phyloP scores from a whole-genome alignment of 2,113 vertebrate species.

The Crotalus helleri region DNA sequence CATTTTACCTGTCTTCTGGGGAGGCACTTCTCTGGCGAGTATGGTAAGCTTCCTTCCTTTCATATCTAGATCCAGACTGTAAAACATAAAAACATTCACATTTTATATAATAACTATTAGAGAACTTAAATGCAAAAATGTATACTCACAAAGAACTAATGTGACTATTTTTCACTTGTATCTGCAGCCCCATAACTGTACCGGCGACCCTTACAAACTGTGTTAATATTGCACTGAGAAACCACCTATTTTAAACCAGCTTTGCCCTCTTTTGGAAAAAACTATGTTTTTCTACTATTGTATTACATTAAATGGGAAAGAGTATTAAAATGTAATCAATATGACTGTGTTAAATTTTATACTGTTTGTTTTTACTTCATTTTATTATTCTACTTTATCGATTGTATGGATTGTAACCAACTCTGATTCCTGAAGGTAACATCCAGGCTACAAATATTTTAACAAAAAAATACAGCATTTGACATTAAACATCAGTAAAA shows the following conservation, averaged over 20 bases:
- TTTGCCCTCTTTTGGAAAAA: neutral
- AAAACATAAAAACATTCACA: constrained; percentile 4
- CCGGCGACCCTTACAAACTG: neutral
- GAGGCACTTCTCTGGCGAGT: constrained; percentile 66
- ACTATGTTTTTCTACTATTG: neutral
- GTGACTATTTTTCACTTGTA: neutral
- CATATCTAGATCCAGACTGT: constrained; percentile 70
- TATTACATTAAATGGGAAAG: neutral
- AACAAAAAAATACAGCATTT: neutral
- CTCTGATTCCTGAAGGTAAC: neutral
- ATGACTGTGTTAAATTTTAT: neutral
- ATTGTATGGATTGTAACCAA: neutral
- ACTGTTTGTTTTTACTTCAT: neutral
- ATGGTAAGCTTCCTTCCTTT: constrained; percentile 66
- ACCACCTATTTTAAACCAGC: neutral
- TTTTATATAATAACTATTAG: neutral
- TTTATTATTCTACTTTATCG: neutral
- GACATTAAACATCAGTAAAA: neutral
- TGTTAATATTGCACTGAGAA: neutral
- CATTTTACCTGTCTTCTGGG: constrained; percentile 75
- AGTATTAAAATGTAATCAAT: neutral
- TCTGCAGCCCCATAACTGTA: neutral
- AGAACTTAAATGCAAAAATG: neutral
- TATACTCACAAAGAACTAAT: neutral
- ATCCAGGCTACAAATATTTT: neutral